Evolutionary conservation across 2,113 vertebrate genomes (phyloP).

Genomic region (Etheostoma cragini): DNA sequence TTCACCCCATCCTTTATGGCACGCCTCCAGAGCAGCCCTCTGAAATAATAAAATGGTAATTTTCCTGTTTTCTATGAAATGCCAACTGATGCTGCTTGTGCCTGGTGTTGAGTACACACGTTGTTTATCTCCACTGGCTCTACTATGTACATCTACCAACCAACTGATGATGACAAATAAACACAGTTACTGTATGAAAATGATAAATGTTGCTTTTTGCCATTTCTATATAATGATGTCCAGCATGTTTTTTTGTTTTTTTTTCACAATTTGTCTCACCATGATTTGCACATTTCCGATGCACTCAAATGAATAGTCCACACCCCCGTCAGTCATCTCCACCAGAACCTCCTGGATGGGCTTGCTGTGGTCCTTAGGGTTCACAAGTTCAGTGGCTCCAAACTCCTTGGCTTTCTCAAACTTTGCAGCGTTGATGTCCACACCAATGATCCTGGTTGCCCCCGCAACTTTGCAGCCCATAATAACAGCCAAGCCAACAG

Average conservation of each 20-base stretch:
- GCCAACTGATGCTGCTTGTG: not conserved
- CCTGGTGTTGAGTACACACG: not conserved
- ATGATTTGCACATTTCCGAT: constrained; percentile 87
- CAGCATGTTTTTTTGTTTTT: not conserved
- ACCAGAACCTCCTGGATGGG: constrained; percentile 89
- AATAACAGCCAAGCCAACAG: constrained; percentile 89
- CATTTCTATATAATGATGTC: not conserved
- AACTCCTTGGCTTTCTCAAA: constrained; percentile 90
- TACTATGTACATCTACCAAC: not conserved
- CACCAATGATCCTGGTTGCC: constrained; percentile 90
- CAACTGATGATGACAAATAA: not conserved
- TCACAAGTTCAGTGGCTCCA: constrained; percentile 91
- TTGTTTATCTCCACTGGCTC: not conserved
- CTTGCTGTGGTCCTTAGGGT: constrained; percentile 88
- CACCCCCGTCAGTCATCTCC: constrained; percentile 89
- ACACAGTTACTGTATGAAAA: not conserved
- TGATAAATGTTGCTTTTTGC: not conserved
- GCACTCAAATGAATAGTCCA: constrained; percentile 95
- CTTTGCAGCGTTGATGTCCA: constrained; percentile 90
- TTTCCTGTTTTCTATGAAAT: not conserved
- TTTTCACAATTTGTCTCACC: constrained; percentile 79
- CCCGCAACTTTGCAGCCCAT: constrained; percentile 92
- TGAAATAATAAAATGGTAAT: constrained; percentile 57
- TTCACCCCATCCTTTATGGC: constrained; percentile 87
- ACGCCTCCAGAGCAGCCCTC: constrained; percentile 88